Conservation (phyloP, 2,888 invertebrate species). For the Macrostomum cliftonense region DNA sequence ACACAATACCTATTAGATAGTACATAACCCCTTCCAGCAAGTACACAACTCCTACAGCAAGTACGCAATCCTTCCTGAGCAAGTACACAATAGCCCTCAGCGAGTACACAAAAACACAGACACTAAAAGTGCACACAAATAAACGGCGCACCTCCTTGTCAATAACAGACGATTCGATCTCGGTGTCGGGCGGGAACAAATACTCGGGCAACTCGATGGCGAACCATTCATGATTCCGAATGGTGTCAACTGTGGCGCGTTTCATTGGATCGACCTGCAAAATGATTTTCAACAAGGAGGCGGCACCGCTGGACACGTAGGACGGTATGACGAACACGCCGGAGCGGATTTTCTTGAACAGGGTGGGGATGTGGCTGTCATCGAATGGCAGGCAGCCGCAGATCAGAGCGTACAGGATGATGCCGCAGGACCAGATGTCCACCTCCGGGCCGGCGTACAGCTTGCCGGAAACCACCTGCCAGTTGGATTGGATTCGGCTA, state of each 20-base stretch:
- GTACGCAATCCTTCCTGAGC: no score
- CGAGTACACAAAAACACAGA: no score
- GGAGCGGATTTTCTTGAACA: constrained; percentile 93
- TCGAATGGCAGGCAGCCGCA: constrained; percentile 60
- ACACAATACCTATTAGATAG: no score
- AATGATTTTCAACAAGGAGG: constrained; percentile 77
- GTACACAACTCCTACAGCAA: no score
- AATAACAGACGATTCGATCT: constrained; percentile 88
- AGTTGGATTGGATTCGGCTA: no score
- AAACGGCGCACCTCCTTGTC: constrained; percentile 48
- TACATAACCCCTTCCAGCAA: no score
- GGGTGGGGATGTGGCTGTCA: constrained; percentile 91
- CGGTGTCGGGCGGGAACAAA: constrained; percentile 88
- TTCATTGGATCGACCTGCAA: constrained; percentile 95
- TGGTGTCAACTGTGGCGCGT: constrained; percentile 83
- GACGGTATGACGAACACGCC: constrained; percentile 96
- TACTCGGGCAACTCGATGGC: constrained; percentile 86
- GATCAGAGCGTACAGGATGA: constrained; percentile 46
- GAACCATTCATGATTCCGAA: constrained; percentile 31
- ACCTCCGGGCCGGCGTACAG: constrained; percentile 98
- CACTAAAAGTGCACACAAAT: no score
- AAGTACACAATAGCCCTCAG: no score
- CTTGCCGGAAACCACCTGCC: constrained; percentile 92
- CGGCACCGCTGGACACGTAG: constrained; percentile 86
- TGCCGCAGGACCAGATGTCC: constrained; percentile 97